These are phyloP conservation scores for Diacarnus erythraeanus DNA, from an alignment of 37 sponge, comb jelly and placozoan genomes.

Conservation along the genomic window DNA sequence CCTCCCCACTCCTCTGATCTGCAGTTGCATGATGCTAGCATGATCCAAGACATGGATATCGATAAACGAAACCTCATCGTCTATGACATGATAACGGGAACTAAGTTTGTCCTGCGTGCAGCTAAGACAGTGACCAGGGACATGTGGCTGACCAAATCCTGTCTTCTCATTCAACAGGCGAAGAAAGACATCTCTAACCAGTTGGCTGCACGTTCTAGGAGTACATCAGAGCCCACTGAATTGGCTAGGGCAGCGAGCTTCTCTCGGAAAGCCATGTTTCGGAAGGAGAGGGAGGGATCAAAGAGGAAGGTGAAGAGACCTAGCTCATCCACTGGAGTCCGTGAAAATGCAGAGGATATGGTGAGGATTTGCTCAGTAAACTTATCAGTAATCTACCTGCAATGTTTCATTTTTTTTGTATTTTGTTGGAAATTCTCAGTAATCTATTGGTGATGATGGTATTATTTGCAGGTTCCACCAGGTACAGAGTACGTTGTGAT, in stretches of 20 bases:
- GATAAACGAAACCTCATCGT: conserved; percentile 35
- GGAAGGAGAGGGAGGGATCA: neutral
- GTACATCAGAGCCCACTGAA: conserved; percentile 20
- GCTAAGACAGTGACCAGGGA: conserved; percentile 18
- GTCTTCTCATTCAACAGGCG: conserved; percentile 21
- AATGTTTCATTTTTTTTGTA: too few relatives aligned
- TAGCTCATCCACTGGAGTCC: neutral
- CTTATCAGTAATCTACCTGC: neutral
- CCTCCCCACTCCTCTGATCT: neutral
- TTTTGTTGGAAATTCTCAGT: neutral
- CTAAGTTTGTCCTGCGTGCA: conserved; percentile 51
- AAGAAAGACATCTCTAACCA: conserved; percentile 12
- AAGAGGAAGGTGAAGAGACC: conserved; percentile 5
- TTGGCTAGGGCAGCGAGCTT: conserved; percentile 1
- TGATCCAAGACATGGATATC: conserved; percentile 45
- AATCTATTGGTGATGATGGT: neutral
- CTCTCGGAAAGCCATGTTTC: neutral
- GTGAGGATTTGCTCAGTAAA: neutral
- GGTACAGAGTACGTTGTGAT: conserved; percentile 65
- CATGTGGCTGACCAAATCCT: conserved; percentile 15
- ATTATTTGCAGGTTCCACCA: neutral
- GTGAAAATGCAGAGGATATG: neutral
- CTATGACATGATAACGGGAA: conserved; percentile 57
- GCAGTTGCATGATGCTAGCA: conserved; percentile 51
- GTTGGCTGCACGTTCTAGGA: neutral